Base-by-base conservation (phyloP, 2,113 vertebrate genomes). In the Paratilapia polleni region DNA sequence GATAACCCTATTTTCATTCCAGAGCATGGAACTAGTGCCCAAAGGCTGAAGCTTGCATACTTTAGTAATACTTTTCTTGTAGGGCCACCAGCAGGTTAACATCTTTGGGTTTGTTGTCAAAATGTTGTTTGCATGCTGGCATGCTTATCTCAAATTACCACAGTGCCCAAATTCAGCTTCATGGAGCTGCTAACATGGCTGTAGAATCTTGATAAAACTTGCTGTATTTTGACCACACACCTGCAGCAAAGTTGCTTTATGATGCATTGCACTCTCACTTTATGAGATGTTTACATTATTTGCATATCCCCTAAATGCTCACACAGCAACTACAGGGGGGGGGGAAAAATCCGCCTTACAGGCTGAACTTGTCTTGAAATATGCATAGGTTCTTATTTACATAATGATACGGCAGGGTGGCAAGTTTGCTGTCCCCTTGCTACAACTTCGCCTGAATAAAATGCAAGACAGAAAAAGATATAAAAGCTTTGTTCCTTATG, bases 391-490 rank as follows among this genome's bases (percentile, higher is more conserved):
- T 64, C 8, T 8, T 34, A 81, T 86, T 92, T 85, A 38, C 83
- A 90, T 74, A 84, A 84, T 79, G 62, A 84, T 34, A 78, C 58
- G 89, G n/a, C 52, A 85, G 83, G 26, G 24, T 61, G 58, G 22
- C 59, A 68, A 22, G 64, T 84, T 77, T 74, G 36, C 68, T 4
- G 24, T 80, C 43, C 41, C 73, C 58, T 85, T 47, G 73, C 85
- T 82, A 68, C 11, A 74, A 77, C 47, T 59, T 78, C 31, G 28
- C 68, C 47, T 59, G n/a, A 74, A 78, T 60, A 66, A 77, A 84
- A 36, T 20, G n/a, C 28, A 59, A 59, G 61, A 70, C 15, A 59
- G 43, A 38, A 63, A 77, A 68, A 26, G 20, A 22, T 82, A 49
- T 26, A 52, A 19, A 79, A 24, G 38, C 34, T 76, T 68, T 66